A percentile compares a stretch with the other conserved stretches of the same genome.
Evolutionary conservation across 2,888 invertebrate genomes (phyloP).

Genomic region (Eupithecia tripunctaria): DNA sequence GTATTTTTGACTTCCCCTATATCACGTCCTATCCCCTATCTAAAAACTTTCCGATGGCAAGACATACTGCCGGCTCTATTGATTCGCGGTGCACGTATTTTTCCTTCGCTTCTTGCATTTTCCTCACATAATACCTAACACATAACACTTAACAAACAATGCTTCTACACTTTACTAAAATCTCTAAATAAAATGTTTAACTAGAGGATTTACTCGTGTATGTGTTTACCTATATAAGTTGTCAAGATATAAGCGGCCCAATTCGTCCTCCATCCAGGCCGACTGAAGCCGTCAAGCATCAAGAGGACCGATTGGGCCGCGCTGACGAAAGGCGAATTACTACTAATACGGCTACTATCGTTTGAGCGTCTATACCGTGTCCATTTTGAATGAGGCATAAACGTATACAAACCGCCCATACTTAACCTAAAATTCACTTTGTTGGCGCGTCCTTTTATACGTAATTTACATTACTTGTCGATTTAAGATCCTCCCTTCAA

Average conservation of each 20-base stretch:
- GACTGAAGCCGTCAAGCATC: too few species aligned
- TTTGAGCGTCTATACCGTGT: too few species aligned
- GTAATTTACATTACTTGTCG: too few species aligned
- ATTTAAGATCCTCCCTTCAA: too few species aligned
- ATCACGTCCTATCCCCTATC: conserved; percentile 12
- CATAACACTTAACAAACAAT: conserved; percentile 19
- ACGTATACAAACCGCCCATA: too few species aligned
- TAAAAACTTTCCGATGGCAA: conserved; percentile 10
- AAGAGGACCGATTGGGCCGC: too few species aligned
- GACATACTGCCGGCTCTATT: conserved; percentile 23
- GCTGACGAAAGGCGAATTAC: too few species aligned
- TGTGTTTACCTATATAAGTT: background rate
- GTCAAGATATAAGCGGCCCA: background rate
- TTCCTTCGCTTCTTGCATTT: conserved; percentile 23
- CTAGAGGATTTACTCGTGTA: background rate
- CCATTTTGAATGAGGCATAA: too few species aligned
- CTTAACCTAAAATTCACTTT: too few species aligned
- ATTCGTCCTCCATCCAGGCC: too few species aligned
- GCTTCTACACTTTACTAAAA: conserved; percentile 10
- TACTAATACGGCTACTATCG: background rate
- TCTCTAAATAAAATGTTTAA: background rate
- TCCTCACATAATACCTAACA: background rate
- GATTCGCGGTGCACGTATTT: conserved; percentile 14
- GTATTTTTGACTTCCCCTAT: conserved; percentile 48
- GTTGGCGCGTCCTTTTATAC: too few species aligned